Evolutionary conservation across 2,888 invertebrate genomes (phyloP), one percentile per base, ranked within the genome.

Genomic region (Didymodactylos carnosus): DNA sequence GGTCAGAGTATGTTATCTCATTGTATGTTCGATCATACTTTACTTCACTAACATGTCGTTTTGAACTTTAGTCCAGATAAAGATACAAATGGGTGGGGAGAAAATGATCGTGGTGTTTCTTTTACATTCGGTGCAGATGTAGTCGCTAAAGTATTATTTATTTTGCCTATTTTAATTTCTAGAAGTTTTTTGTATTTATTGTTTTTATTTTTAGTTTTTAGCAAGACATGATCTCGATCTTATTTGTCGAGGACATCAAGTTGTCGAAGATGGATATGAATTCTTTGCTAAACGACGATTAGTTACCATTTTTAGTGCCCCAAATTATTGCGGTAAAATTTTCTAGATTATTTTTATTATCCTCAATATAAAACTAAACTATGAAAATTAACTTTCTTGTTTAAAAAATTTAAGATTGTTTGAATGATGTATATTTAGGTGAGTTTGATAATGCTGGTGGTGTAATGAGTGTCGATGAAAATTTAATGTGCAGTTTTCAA

Each of bases 201-300:
- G n/a, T n/a, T n/a, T n/a, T n/a, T n/a, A n/a, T n/a, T n/a, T n/a
- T n/a, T n/a, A n/a, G n/a, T 98, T 98, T 87, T 87, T 98, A 83
- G 92, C 94, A 85, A 95, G 97, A 86, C 97, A 98, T 85, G 97
- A 98, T 86, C 91, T 98, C 83, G 98, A 98, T 87, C 89, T 98
- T 84, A 98, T 98, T 85, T 98, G 98, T 86, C 89, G 98, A 82
- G 98, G 97, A 78, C 98, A 98, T 87, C 98, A 98, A 88, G 89
- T 62, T 62, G 62, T 62, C 11, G 62, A 62, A 62, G 62, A 62
- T 62, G 62, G 62, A 10, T 62, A 62, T 62, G 62, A 62, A 62
- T 62, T 62, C 35, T 62, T 62, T 35, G 62, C 62, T 62, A 62
- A 62, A 62, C 62, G 62, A 35, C 62, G 35, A 62, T 35, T 62